Conservation (phyloP, 2,113 vertebrate species). For the Haplochromis vanheusdeni region DNA sequence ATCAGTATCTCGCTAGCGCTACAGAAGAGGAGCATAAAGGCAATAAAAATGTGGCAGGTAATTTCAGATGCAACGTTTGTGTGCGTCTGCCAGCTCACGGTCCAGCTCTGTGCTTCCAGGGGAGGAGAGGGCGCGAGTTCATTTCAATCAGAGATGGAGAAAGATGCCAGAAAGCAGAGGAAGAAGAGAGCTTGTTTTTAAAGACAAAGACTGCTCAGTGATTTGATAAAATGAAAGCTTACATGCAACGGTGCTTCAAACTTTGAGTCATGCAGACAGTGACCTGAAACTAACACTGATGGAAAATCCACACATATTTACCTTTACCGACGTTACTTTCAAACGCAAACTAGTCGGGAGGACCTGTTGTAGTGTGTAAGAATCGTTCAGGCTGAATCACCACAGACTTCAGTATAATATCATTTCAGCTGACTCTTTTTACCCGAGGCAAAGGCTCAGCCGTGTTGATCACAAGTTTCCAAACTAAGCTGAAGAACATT, state of each 20-base stretch:
- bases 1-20: background rate
- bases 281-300: background rate
- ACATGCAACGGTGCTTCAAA: background rate
- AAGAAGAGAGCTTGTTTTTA: background rate
- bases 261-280: background rate
- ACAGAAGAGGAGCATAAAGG: background rate
- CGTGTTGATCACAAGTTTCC: background rate
- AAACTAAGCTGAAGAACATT: background rate
- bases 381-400: background rate
- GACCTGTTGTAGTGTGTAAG: background rate
- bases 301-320: accelerated
- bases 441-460: background rate
- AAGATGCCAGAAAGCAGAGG: background rate
- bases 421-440: background rate
- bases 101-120: background rate
- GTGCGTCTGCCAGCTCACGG: background rate
- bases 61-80: background rate
- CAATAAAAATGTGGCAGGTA: accelerated
- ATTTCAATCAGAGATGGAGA: background rate
- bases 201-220: background rate
- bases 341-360: accelerated
- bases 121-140: background rate
- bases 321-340: background rate
- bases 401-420: accelerated
- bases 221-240: background rate